Evolutionary conservation across 2,113 vertebrate genomes (phyloP), one percentile per base, ranked within the genome.

Genomic region (Monopterus albus): DNA sequence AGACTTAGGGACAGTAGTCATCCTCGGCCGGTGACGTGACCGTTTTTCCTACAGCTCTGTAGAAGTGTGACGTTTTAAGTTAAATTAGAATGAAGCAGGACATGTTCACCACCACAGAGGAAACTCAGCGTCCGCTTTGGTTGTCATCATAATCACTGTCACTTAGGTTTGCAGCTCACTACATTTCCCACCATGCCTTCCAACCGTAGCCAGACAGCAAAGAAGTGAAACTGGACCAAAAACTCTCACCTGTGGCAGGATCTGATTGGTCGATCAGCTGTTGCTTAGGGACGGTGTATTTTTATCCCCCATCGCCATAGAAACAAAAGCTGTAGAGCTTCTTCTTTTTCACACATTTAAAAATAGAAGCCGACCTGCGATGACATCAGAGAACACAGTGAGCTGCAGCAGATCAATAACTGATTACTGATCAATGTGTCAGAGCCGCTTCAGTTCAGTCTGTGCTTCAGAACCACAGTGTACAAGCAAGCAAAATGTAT

Each of bases 251-350:
- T 79, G 70, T 62, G 1, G 13, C 57, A 42, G 18, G 3, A 43
- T 21, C 29, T 58, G 77, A 69, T 79, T 74, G 77, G 58, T 58
- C 5, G 11, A 6, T 0, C 5, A 39, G 25, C 51, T 56, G 67
- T 81, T 81, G 79, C 73, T 63, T 67, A 61, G 73, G 25, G 57
- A 77, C 51, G 12, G 36, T 68, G 25, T 79, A 79, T 67, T 83
- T 71, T 79, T 71, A 63, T 26, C 40, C 45, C 61, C 38, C 43
- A 79, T 79, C 17, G n/a, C 75, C 71, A 79, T 75, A 71, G 81
- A 79, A 62, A 79, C 45, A 38, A 75, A 78, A 39, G 23, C 60
- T 61, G 53, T 23, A 6, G 25, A 56, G 25, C 7, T 63, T 79
- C 52, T 28, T 63, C 66, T 28, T 63, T 61, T 45, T 74, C 59